Conservation (phyloP, 2,888 invertebrate species). For the Clostera curtula region DNA sequence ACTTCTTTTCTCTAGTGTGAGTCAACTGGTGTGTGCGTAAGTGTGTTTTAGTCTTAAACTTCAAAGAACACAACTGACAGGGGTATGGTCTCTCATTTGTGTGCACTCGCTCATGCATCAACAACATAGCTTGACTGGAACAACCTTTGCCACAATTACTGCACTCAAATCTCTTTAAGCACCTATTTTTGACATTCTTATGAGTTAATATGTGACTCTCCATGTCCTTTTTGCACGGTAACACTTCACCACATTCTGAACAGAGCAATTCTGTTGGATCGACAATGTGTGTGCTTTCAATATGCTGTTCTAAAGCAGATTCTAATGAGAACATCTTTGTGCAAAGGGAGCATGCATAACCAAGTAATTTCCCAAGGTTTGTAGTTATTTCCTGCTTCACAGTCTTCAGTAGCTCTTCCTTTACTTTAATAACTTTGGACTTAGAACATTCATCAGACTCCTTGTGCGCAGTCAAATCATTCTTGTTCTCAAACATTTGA, state of each 20-base stretch:
- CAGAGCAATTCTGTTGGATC: constrained; percentile 47
- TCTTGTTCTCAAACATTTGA: constrained; percentile 42
- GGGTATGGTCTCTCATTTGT: constrained; percentile 66
- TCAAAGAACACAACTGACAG: constrained; percentile 56
- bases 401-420: constrained; percentile 59
- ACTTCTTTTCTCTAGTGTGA: constrained; percentile 68
- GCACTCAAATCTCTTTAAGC: constrained; percentile 55
- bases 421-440: constrained; percentile 45
- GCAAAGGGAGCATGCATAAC: constrained; percentile 61
- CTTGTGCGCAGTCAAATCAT: constrained; percentile 36
- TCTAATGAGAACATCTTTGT: constrained; percentile 66
- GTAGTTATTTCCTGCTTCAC: constrained; percentile 60
- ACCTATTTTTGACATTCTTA: constrained; percentile 38
- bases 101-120: constrained; percentile 69
- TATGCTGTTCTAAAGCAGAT: constrained; percentile 58
- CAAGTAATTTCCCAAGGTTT: constrained; percentile 51
- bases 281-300: constrained; percentile 52
- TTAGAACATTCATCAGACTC: constrained; percentile 42
- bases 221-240: constrained; percentile 49
- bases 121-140: constrained; percentile 64
- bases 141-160: constrained; percentile 59
- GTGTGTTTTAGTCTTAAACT: constrained; percentile 69
- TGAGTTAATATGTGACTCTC: constrained; percentile 42
- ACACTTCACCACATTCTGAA: constrained; percentile 55
- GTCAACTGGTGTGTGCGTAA: constrained; percentile 66